Conservation (phyloP, 2,797 vertebrate species). For the Cheirogaleus major region DNA sequence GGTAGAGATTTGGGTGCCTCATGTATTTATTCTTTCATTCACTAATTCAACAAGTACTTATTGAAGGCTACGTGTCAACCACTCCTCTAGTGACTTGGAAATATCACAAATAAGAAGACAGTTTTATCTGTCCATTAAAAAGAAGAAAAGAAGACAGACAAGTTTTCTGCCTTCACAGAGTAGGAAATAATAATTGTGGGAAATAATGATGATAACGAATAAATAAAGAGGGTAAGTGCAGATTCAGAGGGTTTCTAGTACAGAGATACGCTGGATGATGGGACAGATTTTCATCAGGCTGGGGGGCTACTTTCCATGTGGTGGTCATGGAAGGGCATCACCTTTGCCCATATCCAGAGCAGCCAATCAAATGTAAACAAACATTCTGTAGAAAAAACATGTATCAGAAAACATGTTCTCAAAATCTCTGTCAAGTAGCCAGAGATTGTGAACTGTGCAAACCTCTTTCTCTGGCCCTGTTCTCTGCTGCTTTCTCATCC, state of each 20-base stretch:
- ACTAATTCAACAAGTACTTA: not conserved
- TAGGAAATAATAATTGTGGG: not conserved
- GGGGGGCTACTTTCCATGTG: not conserved
- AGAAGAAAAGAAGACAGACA: not conserved
- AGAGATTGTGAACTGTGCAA: not conserved
- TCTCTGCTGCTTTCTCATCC: not conserved
- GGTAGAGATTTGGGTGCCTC: not conserved
- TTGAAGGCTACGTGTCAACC: not conserved
- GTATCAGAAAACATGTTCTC: not conserved
- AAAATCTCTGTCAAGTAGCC: not conserved
- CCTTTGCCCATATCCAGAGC: not conserved
- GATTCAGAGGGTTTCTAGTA: not conserved
- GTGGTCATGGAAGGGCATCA: not conserved
- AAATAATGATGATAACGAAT: not conserved
- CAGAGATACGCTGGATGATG: not conserved
- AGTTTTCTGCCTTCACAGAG: not conserved
- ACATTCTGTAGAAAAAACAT: not conserved
- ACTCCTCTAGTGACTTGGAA: not conserved
- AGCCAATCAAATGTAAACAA: not conserved
- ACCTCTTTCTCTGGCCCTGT: not conserved
- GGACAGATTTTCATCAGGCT: not conserved
- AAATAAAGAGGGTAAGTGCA: not conserved
- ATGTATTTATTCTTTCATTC: not conserved
- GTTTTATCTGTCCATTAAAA: not conserved
- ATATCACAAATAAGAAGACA: not conserved